Conservation (phyloP, 2,888 invertebrate species). For the Yponomeuta sedellus region DNA sequence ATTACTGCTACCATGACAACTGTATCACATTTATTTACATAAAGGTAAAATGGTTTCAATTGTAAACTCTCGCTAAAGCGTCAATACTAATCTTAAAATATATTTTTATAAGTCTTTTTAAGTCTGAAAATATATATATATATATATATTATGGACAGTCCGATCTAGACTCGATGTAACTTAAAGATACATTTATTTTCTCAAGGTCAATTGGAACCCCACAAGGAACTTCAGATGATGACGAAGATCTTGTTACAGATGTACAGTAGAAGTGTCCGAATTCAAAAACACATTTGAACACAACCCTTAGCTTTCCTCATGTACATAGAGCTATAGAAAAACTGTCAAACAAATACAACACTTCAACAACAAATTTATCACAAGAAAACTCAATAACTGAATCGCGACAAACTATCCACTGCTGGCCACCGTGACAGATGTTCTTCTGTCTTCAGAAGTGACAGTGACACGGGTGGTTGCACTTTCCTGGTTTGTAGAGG, state of each 20-base stretch:
- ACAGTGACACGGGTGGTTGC: slow-evolving; percentile 34
- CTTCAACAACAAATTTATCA: background rate
- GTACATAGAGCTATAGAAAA: background rate
- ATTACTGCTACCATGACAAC: too few species aligned
- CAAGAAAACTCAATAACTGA: background rate
- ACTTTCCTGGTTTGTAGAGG: background rate
- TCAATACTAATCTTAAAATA: too few species aligned
- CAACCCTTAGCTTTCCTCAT: background rate
- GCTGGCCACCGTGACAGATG: slow-evolving; percentile 33
- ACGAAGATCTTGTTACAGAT: background rate
- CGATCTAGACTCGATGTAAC: too few species aligned
- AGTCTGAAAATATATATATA: too few species aligned
- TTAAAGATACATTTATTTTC: too few species aligned
- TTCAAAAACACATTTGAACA: background rate
- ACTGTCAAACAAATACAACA: background rate
- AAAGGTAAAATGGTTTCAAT: too few species aligned
- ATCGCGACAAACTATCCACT: background rate
- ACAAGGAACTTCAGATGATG: too few species aligned
- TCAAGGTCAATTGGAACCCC: too few species aligned
- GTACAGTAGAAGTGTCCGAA: background rate
- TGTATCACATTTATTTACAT: too few species aligned
- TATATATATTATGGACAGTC: too few species aligned
- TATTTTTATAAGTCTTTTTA: too few species aligned
- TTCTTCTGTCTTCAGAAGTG: slow-evolving; percentile 35
- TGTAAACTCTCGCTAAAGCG: too few species aligned